These are phyloP conservation scores for Ooceraea biroi DNA, from an alignment of 1,140 invertebrate species.

Conservation along the genomic window DNA sequence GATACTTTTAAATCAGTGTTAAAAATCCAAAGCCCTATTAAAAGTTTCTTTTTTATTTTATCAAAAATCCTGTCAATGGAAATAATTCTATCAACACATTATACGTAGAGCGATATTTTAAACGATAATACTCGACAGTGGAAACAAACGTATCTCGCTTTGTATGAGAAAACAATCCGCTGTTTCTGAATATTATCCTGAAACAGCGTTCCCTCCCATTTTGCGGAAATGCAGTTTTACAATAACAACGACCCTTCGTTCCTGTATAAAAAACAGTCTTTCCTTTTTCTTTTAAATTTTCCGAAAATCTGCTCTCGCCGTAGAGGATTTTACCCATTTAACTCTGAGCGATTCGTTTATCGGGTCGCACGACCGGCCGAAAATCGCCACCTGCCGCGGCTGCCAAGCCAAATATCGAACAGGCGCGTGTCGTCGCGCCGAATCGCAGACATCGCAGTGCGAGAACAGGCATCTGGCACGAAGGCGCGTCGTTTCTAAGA, in stretches of 20 bases:
- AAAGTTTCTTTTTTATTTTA: neutral
- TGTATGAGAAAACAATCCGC: neutral
- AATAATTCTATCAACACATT: neutral
- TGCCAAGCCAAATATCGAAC: constrained; percentile 33
- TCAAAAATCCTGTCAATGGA: neutral
- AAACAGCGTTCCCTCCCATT: neutral
- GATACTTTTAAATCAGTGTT: neutral
- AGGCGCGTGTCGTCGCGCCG: constrained; percentile 54
- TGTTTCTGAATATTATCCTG: neutral
- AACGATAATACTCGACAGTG: neutral
- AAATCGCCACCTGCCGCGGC: constrained; percentile 56
- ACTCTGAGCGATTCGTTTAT: constrained; percentile 35
- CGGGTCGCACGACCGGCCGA: constrained; percentile 16
- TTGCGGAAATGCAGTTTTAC: neutral
- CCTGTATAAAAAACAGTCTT: neutral
- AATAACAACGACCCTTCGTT: neutral
- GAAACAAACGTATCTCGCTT: neutral
- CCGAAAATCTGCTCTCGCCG: neutral
- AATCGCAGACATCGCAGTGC: constrained; percentile 45
- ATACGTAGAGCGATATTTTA: neutral
- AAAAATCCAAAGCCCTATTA: neutral
- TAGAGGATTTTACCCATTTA: constrained; percentile 5
- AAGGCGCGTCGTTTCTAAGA: constrained; percentile 51
- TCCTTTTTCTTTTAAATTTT: too few species aligned
- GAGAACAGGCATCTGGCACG: constrained; percentile 50